Evolutionary conservation across 2,113 vertebrate genomes (phyloP), one percentile per base, ranked within the genome.

Genomic region (Corapipo altera): DNA sequence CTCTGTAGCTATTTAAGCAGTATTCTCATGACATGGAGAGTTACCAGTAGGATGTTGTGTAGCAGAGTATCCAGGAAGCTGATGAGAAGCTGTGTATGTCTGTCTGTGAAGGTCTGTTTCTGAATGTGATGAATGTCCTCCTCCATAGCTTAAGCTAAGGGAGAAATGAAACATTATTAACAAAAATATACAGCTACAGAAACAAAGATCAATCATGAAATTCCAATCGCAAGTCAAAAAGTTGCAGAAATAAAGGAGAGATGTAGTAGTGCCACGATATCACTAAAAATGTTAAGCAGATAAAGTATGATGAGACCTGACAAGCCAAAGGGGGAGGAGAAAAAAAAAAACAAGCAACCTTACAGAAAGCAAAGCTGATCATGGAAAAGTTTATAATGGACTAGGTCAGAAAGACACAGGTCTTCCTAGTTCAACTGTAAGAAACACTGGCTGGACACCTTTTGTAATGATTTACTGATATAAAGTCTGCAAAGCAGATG

Each of bases 91-190:
- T 93, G 98, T 97, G 91, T 99, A 99, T 88, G 98, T 98, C 96
- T 99, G 99, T 96, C 99, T 98, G 96, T 99, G 99, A 96, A 99
- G 98, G 95, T 99, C 99, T 76, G 99, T 96, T 97, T 99, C 99
- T 91, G 99, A 98, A 89, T 98, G 98, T 83, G 98, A 97, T 92
- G 98, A 96, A 94, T 98, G 98, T 96, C 98, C 98, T 94, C 98
- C 98, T 98, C 98, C 99, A 99, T 99, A 99, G 98, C 98, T 99
- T 98, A 99, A 98, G 96, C 98, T 99, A 97, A 77, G 92, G 73
- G 94, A 93, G 93, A 97, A 92, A 97, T 95, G 28, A 95, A 96
- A 97, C 67, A 62, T 73, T 81, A 82, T 96, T 95, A 97, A 76
- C 48, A 94, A 95, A 95, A 83, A 85, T 12, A 90, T 5, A 88